Evolutionary conservation across 1,140 invertebrate species (phyloP).

Genomic region (Portunus trituberculatus): DNA sequence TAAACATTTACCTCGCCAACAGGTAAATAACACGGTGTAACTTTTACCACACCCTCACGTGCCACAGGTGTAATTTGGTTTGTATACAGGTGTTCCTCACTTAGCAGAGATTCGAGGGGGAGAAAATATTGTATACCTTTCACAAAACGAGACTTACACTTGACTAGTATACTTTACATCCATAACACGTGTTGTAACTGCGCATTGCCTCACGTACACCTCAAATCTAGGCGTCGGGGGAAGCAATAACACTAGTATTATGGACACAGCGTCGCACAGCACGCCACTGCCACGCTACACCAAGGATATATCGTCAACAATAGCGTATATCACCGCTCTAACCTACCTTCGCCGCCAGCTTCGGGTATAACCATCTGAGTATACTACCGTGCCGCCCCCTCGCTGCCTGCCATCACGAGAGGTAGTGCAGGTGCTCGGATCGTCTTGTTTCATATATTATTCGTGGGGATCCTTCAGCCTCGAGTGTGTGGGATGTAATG

Average conservation of each 20-base stretch:
- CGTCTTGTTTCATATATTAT: slow-evolving; percentile 21
- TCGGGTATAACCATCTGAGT: background rate
- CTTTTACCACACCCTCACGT: too few relatives aligned
- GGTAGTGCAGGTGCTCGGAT: background rate
- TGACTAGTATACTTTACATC: too few relatives aligned
- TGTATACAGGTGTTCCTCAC: too few relatives aligned
- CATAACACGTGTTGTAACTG: background rate
- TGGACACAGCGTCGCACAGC: background rate
- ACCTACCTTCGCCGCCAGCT: background rate
- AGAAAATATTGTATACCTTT: too few relatives aligned
- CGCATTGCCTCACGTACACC: background rate
- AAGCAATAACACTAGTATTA: background rate
- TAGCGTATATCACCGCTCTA: slow-evolving; percentile 4
- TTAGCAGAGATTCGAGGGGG: too few relatives aligned
- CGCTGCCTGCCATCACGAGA: background rate
- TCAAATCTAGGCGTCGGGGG: background rate
- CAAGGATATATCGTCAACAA: background rate
- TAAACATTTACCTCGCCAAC: too few relatives aligned
- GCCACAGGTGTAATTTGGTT: too few relatives aligned
- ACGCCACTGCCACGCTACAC: background rate
- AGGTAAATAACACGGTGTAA: too few relatives aligned
- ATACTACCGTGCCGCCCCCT: background rate
- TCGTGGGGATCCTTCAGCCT: background rate
- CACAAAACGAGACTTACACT: too few relatives aligned
- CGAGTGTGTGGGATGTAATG: background rate